Evolutionary conservation across 1,140 invertebrate genomes (phyloP).

Genomic region (Bombus waltoni): DNA sequence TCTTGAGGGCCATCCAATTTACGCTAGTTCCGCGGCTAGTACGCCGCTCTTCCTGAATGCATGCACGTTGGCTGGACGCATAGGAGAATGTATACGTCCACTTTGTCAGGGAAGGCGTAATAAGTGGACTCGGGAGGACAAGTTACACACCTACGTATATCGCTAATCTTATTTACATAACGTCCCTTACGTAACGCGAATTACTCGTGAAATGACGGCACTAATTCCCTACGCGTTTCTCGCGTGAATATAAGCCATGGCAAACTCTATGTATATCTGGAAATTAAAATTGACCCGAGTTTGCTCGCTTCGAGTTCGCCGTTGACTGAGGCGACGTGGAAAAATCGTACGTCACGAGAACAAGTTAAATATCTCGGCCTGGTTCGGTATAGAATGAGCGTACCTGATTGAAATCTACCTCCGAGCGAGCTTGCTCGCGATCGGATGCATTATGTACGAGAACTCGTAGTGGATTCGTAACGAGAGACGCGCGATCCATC

Average conservation of each 20-base stretch:
- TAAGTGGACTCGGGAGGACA: constrained; percentile 1
- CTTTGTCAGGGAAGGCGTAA: constrained; percentile 15
- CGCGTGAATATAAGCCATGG: background rate
- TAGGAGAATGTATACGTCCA: background rate
- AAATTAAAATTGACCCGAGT: background rate
- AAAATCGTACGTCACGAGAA: background rate
- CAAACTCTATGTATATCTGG: background rate
- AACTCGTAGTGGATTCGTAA: background rate
- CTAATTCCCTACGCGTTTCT: background rate
- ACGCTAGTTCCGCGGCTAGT: background rate
- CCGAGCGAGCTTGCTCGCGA: background rate
- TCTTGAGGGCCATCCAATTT: background rate
- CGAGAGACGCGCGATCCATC: background rate
- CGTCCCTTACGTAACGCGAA: constrained; percentile 9
- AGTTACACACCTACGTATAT: background rate
- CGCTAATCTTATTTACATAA: constrained; percentile 15
- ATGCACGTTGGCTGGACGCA: background rate
- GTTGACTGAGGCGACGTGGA: background rate
- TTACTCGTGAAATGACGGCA: background rate
- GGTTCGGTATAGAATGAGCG: background rate
- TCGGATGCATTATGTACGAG: background rate
- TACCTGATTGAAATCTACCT: background rate
- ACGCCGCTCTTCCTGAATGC: background rate
- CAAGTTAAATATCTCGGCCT: background rate
- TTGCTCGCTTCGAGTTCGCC: background rate